Percentiles rank a stretch among this genome's conserved stretches.
Evolutionary conservation across 2,797 vertebrate species (phyloP).

Genomic region (Fringilla coelebs): DNA sequence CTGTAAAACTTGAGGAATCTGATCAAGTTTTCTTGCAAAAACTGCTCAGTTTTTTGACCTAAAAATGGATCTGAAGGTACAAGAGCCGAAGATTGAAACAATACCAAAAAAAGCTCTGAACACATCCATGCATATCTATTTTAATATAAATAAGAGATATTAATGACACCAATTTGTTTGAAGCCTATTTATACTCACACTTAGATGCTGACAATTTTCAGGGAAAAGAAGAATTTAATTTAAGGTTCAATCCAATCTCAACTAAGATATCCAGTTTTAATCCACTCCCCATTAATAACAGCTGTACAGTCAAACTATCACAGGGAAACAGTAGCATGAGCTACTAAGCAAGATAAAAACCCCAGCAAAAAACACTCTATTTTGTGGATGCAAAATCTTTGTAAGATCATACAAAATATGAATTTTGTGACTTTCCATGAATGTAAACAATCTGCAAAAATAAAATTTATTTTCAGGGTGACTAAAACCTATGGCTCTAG

Average conservation of each 20-base stretch:
- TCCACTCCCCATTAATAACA: background rate
- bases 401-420: background rate
- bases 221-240: background rate
- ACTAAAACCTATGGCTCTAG: background rate
- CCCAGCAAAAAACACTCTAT: background rate
- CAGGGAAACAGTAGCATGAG: background rate
- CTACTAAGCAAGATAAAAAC: background rate
- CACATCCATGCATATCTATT: background rate
- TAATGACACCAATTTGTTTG: background rate
- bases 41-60: background rate
- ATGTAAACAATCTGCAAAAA: background rate
- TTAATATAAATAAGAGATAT: background rate
- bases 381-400: background rate
- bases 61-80: background rate
- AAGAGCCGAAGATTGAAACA: background rate
- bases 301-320: background rate
- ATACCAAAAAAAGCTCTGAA: background rate
- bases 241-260: background rate
- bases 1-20: background rate
- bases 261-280: background rate
- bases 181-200: background rate
- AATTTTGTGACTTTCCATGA: background rate
- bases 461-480: background rate
- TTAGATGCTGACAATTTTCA: background rate
- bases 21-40: background rate